These are phyloP conservation scores for Heliocidaris tuberculata DNA, from an alignment of 35 echinoderm and acorn worm genomes.

Conservation along the genomic window DNA sequence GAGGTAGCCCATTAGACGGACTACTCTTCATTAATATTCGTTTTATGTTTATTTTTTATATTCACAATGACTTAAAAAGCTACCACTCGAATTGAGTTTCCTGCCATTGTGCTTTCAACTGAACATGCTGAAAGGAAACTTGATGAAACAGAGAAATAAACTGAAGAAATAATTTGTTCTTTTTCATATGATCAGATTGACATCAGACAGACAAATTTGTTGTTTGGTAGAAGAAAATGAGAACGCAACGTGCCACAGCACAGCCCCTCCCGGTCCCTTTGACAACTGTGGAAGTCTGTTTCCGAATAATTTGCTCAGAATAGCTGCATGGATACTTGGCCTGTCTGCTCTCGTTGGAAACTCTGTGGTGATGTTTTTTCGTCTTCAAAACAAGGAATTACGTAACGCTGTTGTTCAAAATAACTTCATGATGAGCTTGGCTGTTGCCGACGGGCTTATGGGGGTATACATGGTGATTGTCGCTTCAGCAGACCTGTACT, in stretches of 20 bases:
- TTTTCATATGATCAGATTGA: neutral
- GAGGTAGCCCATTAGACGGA: too few relatives aligned
- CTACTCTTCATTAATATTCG: too few relatives aligned
- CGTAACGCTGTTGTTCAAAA: constrained; percentile 44
- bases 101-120: too few relatives aligned
- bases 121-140: too few relatives aligned
- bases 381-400: constrained; percentile 38
- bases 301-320: constrained; percentile 9
- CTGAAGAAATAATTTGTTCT: too few relatives aligned
- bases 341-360: constrained; percentile 70
- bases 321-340: constrained; percentile 58
- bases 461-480: constrained; percentile 36
- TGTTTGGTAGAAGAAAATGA: constrained; percentile 14
- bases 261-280: neutral
- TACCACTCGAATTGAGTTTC: too few relatives aligned
- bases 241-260: neutral
- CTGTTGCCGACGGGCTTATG: constrained; percentile 35
- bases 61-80: too few relatives aligned
- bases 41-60: too few relatives aligned
- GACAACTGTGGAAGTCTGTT: constrained; percentile 2
- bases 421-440: constrained; percentile 54
- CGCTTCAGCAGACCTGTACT: neutral
- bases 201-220: constrained; percentile 14
- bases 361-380: constrained; percentile 59
- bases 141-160: too few relatives aligned